Evolutionary conservation across 2,888 invertebrate genomes (phyloP).

Genomic region (Serripes groenlandicus): DNA sequence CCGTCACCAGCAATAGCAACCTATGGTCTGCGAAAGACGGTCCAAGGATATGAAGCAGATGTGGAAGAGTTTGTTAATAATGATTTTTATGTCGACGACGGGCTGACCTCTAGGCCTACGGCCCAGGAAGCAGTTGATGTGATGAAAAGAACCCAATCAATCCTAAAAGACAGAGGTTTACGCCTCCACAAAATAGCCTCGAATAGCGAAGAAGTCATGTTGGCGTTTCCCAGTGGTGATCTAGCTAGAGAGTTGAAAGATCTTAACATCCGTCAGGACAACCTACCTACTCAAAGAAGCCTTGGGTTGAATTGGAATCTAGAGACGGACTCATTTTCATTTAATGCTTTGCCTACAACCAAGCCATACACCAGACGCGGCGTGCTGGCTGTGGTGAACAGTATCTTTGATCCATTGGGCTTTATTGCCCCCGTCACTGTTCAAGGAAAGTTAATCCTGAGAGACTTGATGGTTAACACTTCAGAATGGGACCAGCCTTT

Average conservation of each 20-base stretch:
- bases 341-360: neutral
- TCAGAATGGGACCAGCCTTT: slow-evolving; percentile 52
- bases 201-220: slow-evolving; percentile 36
- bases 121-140: slow-evolving; percentile 35
- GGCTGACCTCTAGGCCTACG: slow-evolving; percentile 30
- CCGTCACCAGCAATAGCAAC: slow-evolving; percentile 25
- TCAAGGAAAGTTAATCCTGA: slow-evolving; percentile 29
- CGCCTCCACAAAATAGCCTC: slow-evolving; percentile 52
- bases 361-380: slow-evolving; percentile 32
- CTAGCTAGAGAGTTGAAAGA: too few species aligned
- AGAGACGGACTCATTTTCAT: slow-evolving; percentile 23
- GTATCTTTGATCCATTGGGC: slow-evolving; percentile 53
- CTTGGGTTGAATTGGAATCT: slow-evolving; percentile 40
- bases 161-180: slow-evolving; percentile 15
- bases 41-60: slow-evolving; percentile 25
- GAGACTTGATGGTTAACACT: slow-evolving; percentile 14
- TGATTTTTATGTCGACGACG: slow-evolving; percentile 63
- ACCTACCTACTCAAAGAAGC: slow-evolving; percentile 32
- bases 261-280: slow-evolving; percentile 24
- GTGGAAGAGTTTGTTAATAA: slow-evolving; percentile 39
- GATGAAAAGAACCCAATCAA: slow-evolving; percentile 36
- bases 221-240: slow-evolving; percentile 25
- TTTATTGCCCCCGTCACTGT: slow-evolving; percentile 37
- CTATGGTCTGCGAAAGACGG: slow-evolving; percentile 27
- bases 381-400: slow-evolving; percentile 34